These are phyloP conservation scores for Atrichornis clamosus DNA, from an alignment of 2,113 vertebrate species.

Conservation along the genomic window DNA sequence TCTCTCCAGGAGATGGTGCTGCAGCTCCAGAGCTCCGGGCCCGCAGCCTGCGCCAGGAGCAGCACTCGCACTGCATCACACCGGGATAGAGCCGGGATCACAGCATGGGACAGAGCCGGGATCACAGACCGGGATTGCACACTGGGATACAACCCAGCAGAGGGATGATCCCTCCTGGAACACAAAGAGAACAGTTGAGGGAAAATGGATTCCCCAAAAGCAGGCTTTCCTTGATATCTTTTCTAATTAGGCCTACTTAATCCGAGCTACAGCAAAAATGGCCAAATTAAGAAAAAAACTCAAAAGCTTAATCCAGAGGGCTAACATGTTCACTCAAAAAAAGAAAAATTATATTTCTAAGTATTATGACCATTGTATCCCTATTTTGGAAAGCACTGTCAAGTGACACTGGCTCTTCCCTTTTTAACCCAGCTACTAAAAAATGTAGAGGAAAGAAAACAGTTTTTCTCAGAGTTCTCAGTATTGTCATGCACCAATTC, in stretches of 20 bases:
- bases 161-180: background rate
- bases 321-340: background rate
- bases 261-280: background rate
- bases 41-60: background rate
- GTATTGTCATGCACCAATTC: background rate
- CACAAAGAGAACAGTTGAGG: background rate
- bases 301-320: background rate
- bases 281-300: background rate
- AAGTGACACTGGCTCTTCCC: background rate
- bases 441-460: background rate
- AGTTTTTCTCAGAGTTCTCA: background rate
- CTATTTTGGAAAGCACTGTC: background rate
- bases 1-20: slow-evolving; percentile 62
- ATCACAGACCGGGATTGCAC: background rate
- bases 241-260: background rate
- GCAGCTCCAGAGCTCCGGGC: slow-evolving; percentile 15
- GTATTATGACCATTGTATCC: no score
- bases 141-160: background rate
- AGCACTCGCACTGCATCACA: background rate
- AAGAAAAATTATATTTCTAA: background rate
- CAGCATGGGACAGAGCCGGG: background rate
- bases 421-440: background rate
- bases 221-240: background rate
- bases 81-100: background rate
- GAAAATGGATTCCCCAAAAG: background rate